Conservation (phyloP, 2,888 invertebrate species). For the Charanyca ferruginea region DNA sequence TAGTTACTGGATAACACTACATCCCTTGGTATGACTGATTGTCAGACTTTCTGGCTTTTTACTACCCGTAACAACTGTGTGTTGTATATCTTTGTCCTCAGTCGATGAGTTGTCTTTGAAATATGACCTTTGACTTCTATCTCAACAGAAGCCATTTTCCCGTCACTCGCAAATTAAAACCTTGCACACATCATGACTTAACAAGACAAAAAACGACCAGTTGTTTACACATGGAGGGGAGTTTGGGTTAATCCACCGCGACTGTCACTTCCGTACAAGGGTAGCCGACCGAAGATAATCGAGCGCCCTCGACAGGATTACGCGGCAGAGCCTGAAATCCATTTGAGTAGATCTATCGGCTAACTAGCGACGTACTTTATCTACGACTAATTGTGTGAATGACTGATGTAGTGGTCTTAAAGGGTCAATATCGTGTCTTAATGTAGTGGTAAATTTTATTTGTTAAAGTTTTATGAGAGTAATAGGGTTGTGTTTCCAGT, state of each 20-base stretch:
- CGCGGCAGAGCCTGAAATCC: conserved; percentile 54
- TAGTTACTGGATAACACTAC: no score
- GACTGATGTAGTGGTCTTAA: neutral
- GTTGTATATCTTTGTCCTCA: no score
- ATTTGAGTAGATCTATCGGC: conserved; percentile 49
- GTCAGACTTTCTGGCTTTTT: no score
- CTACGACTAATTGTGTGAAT: conserved; percentile 48
- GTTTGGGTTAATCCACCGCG: conserved; percentile 30
- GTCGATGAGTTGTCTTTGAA: no score
- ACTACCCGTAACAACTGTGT: no score
- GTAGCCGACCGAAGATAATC: conserved; percentile 36
- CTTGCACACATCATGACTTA: neutral
- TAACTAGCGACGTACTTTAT: conserved; percentile 46
- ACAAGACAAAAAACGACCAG: conserved; percentile 18
- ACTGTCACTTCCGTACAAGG: conserved; percentile 43
- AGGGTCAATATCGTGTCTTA: neutral
- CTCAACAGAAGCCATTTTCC: neutral
- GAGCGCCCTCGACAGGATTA: conserved; percentile 50
- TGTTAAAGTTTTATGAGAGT: neutral
- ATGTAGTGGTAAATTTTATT: neutral
- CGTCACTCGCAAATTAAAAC: conserved; percentile 3
- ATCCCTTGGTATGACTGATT: no score
- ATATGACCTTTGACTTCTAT: no score
- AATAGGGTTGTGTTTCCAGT: neutral
- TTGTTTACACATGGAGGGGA: conserved; percentile 34